Conservation (phyloP, 2,888 invertebrate genomes). For the Cosmia pyralina region DNA sequence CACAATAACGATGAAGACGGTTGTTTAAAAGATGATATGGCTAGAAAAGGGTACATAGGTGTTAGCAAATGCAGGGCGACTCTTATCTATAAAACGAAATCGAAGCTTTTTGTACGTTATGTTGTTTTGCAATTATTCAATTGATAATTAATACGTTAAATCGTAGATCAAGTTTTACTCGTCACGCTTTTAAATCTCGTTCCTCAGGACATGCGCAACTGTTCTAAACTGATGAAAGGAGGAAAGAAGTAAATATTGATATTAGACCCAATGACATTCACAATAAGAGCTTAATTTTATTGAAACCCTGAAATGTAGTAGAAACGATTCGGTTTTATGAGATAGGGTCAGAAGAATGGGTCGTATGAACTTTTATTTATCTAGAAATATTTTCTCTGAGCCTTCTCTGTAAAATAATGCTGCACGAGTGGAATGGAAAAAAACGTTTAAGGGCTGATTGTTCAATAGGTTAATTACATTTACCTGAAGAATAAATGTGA, state of each 20-base stretch:
- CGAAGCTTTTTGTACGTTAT: too few species aligned
- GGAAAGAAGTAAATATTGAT: conserved; percentile 67
- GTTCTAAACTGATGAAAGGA: conserved; percentile 62
- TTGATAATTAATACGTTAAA: too few species aligned
- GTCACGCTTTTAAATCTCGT: conserved; percentile 37
- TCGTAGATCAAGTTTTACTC: background rate
- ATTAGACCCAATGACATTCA: conserved; percentile 68
- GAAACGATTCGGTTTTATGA: conserved; percentile 65
- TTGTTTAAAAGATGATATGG: too few species aligned
- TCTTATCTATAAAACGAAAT: too few species aligned
- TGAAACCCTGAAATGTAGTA: conserved; percentile 53
- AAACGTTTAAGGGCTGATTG: too few species aligned
- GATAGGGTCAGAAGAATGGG: conserved; percentile 61
- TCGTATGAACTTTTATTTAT: conserved; percentile 55
- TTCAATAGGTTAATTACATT: too few species aligned
- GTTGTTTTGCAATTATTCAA: too few species aligned
- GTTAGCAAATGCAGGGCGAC: too few species aligned
- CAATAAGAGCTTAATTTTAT: conserved; percentile 69
- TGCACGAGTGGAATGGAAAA: background rate
- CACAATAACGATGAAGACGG: too few species aligned
- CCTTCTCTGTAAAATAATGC: conserved; percentile 23
- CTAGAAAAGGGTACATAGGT: too few species aligned
- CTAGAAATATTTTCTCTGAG: conserved; percentile 60
- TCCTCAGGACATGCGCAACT: conserved; percentile 50
- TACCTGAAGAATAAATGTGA: too few species aligned